Conservation (phyloP, 2,797 vertebrate species). For the Octomys mimax region DNA sequence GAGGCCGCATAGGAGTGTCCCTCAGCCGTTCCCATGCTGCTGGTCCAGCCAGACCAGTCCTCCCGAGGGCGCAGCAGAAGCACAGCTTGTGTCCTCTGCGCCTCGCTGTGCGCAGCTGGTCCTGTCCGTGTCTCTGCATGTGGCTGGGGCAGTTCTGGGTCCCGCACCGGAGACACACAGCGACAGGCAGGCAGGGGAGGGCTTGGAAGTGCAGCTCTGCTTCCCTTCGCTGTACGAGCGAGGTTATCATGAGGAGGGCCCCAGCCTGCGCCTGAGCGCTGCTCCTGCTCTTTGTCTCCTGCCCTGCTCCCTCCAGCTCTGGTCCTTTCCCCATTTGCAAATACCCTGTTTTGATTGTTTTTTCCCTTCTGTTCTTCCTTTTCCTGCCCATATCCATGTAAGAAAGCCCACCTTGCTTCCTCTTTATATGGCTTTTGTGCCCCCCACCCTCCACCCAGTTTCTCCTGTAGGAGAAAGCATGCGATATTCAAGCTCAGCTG, state of each 20-base stretch:
- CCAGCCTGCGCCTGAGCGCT: not conserved
- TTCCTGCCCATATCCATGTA: not conserved
- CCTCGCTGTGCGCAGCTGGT: too few species aligned
- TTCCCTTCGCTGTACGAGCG: not conserved
- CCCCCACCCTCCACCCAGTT: not conserved
- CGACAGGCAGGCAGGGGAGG: too few species aligned
- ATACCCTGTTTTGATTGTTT: not conserved
- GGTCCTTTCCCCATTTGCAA: not conserved
- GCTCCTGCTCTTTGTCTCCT: not conserved
- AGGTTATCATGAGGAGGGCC: too few species aligned
- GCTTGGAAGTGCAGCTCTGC: not conserved
- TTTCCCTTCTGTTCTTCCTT: not conserved
- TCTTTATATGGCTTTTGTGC: not conserved
- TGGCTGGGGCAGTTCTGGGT: not conserved
- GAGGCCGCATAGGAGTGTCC: accelerated
- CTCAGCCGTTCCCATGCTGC: accelerated
- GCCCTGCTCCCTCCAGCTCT: not conserved
- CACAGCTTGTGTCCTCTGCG: accelerated
- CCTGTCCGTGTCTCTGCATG: accelerated
- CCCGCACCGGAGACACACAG: too few species aligned
- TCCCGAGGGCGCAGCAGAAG: not conserved
- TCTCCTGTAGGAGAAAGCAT: not conserved
- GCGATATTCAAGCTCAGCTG: not conserved
- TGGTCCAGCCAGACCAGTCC: too few species aligned
- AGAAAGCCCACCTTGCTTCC: not conserved